These are phyloP conservation scores for Rhinopomastus cyanomelas DNA, from an alignment of 2,113 vertebrate genomes.

Conservation along the genomic window DNA sequence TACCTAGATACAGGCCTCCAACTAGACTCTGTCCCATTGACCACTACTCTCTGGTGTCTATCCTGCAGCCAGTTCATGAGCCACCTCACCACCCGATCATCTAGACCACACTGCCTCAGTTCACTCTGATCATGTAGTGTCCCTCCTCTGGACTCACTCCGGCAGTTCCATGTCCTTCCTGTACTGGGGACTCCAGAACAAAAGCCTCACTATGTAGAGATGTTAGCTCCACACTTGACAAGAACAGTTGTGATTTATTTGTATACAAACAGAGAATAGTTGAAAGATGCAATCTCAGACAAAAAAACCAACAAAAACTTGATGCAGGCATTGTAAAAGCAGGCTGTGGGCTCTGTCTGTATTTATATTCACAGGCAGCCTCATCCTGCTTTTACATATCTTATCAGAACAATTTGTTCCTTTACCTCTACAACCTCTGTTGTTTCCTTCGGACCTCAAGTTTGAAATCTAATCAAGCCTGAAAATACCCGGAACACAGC, in stretches of 20 bases:
- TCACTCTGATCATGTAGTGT: no score
- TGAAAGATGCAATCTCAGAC: neutral
- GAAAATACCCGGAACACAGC: neutral
- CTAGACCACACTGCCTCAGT: no score
- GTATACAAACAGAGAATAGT: neutral
- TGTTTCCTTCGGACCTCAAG: neutral
- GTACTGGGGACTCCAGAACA: no score
- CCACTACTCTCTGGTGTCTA: no score
- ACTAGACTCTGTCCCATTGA: no score
- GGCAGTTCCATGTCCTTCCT: no score
- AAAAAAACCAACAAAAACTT: neutral
- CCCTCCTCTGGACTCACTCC: no score
- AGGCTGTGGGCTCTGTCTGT: conserved; percentile 1
- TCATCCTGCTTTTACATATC: neutral
- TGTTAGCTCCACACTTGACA: neutral
- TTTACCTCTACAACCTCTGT: conserved; percentile 4
- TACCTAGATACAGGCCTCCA: no score
- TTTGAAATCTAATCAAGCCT: conserved; percentile 38
- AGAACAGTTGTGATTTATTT: neutral
- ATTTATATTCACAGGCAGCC: neutral
- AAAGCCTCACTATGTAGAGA: neutral
- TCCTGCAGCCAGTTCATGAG: no score
- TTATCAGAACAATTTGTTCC: conserved; percentile 16
- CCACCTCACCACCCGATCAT: no score
- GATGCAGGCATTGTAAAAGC: neutral